Percentiles rank a stretch among this genome's conserved stretches.
phyloP scores from a whole-genome alignment of 1,140 invertebrate species.

The Wiebesia pumilae region DNA sequence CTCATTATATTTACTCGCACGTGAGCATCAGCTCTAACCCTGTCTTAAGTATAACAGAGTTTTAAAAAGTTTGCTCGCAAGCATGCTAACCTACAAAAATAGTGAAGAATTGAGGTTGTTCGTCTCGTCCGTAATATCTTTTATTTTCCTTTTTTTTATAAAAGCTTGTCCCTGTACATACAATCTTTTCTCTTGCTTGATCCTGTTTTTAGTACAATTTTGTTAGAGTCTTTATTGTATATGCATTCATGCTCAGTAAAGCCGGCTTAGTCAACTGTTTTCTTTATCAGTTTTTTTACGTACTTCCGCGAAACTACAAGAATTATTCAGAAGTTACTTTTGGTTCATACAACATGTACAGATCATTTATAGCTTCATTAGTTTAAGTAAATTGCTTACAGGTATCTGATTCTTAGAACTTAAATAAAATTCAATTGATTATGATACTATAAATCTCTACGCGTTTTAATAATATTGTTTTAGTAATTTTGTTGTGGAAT shows the following conservation, averaged over 20 bases:
- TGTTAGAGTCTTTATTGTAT: conserved; percentile 34
- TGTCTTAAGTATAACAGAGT: conserved; percentile 21
- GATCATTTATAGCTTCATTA: conserved; percentile 39
- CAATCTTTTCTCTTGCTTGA: conserved; percentile 47
- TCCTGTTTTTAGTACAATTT: conserved; percentile 26
- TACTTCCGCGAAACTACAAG: conserved; percentile 13
- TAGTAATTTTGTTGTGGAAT: too few relatives aligned
- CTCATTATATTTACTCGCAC: conserved; percentile 41
- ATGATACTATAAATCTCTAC: too few relatives aligned
- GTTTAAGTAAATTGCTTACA: neutral
- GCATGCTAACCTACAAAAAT: neutral
- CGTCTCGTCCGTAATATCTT: neutral
- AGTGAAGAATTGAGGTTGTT: neutral
- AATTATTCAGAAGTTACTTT: conserved; percentile 48
- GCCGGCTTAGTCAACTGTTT: conserved; percentile 33
- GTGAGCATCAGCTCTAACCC: neutral
- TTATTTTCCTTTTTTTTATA: conserved; percentile 49
- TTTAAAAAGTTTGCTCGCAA: neutral
- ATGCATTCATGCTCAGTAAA: conserved; percentile 27
- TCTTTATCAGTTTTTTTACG: conserved; percentile 22
- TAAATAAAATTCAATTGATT: too few relatives aligned
- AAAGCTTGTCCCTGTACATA: conserved; percentile 17
- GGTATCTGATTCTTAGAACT: neutral
- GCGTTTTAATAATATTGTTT: too few relatives aligned
- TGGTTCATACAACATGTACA: conserved; percentile 23